A percentile compares a stretch with the other conserved stretches of the same genome.
Conservation (phyloP, 2,888 invertebrate genomes). For the Chrysolina americana region DNA sequence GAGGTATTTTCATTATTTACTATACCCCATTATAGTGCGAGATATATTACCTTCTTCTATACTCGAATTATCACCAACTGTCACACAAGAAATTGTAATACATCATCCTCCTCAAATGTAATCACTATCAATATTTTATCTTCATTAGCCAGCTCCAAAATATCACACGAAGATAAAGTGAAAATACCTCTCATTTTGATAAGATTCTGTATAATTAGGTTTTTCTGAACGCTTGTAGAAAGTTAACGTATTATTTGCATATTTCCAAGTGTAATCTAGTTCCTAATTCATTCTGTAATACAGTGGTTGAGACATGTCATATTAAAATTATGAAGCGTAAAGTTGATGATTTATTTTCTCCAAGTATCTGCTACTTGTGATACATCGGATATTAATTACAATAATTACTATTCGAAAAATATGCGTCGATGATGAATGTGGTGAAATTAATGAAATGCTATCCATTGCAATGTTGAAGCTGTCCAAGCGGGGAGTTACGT, state of each 20-base stretch:
- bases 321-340: constrained; percentile 39
- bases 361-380: constrained; percentile 32
- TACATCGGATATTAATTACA: constrained; percentile 29
- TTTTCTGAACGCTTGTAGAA: constrained; percentile 17
- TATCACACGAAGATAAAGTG: constrained; percentile 16
- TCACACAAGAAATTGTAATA: constrained; percentile 4
- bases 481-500: background rate
- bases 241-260: constrained; percentile 27
- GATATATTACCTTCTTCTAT: constrained; percentile 1
- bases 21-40: background rate
- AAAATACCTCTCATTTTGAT: constrained; percentile 14
- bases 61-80: constrained; percentile 3
- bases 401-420: constrained; percentile 28
- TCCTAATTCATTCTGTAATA: constrained; percentile 29
- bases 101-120: constrained; percentile 16
- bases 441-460: constrained; percentile 12
- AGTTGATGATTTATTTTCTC: constrained; percentile 35
- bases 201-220: constrained; percentile 8
- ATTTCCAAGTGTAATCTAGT: constrained; percentile 28
- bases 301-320: constrained; percentile 33
- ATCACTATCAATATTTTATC: constrained; percentile 11
- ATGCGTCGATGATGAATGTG: constrained; percentile 28
- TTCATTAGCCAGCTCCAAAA: constrained; percentile 16
- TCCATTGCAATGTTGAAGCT: background rate
- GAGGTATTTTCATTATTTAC: background rate